These are phyloP conservation scores for Lycopodina hypogea DNA, from an alignment of 37 sponge, comb jelly and placozoan species.

Conservation along the genomic window DNA sequence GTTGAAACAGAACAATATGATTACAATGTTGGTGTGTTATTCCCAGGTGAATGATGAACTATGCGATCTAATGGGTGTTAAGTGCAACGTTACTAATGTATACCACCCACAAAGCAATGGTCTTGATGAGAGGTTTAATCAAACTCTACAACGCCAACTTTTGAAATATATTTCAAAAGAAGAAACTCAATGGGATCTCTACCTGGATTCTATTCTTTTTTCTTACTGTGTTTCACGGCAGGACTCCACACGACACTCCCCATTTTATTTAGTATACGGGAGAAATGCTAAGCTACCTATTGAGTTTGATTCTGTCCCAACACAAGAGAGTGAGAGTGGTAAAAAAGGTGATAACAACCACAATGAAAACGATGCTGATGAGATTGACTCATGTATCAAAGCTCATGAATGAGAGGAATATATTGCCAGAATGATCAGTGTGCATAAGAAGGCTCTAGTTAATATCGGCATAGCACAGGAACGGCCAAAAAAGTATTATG, in stretches of 20 bases:
- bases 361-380: no score
- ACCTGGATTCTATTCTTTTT: slow-evolving; percentile 18
- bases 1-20: background rate
- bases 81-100: slow-evolving; percentile 16
- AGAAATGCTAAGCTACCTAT: slow-evolving; percentile 20
- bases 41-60: slow-evolving; percentile 20
- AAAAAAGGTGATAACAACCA: no score
- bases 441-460: no score
- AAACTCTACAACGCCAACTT: slow-evolving; percentile 34
- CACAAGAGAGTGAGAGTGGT: no score
- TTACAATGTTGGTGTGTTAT: background rate
- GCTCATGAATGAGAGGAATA: no score
- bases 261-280: slow-evolving; percentile 24
- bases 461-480: no score
- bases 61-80: slow-evolving; percentile 17
- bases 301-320: slow-evolving; percentile 33
- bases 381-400: no score
- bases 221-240: slow-evolving; percentile 22
- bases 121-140: slow-evolving; percentile 46
- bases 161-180: slow-evolving; percentile 12
- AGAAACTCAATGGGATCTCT: slow-evolving; percentile 30
- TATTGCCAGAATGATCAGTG: no score
- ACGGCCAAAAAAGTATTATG: no score
- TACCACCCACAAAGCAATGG: slow-evolving; percentile 52
- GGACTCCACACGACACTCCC: slow-evolving; percentile 22